Evolutionary conservation across 2,797 vertebrate species (phyloP).

Genomic region (Poliocrania exsul): DNA sequence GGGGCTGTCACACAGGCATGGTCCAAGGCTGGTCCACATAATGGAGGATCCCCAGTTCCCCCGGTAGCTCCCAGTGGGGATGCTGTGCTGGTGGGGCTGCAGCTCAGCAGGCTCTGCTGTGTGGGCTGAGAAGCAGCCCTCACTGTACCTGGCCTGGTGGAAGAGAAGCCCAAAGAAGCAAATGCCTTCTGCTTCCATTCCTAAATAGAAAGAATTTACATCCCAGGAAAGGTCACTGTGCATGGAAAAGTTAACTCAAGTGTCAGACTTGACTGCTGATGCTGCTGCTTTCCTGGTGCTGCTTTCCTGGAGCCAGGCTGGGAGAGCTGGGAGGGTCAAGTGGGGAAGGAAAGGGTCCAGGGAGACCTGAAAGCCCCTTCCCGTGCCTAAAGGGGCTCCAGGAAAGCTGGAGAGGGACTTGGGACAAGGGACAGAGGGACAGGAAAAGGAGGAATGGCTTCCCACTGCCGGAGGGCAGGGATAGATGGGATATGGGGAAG

Average conservation of each 20-base stretch:
- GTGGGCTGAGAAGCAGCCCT: not conserved
- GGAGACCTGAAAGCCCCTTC: not conserved
- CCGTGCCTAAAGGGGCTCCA: not conserved
- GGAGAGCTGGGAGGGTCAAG: not conserved
- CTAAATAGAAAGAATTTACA: not conserved
- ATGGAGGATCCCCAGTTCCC: not conserved
- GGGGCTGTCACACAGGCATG: not conserved
- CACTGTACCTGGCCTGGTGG: not conserved
- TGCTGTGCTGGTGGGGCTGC: not conserved
- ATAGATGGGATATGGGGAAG: rapidly evolving
- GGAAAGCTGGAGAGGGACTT: not conserved
- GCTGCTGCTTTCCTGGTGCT: not conserved
- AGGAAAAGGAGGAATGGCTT: not conserved
- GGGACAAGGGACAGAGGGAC: not conserved
- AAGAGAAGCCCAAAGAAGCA: not conserved
- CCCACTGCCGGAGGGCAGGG: not conserved
- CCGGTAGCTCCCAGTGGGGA: not conserved
- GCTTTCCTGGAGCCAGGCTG: not conserved
- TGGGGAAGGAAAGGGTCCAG: not conserved
- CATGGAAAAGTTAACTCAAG: not conserved
- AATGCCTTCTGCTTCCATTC: not conserved
- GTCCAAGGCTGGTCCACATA: not conserved
- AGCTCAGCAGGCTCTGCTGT: not conserved
- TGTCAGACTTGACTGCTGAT: too few relatives aligned
- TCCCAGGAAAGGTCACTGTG: not conserved